A percentile compares a stretch with the other conserved stretches of the same genome.
phyloP scores from a whole-genome alignment of 2,888 invertebrate species.

The Didymodactylos carnosus region DNA sequence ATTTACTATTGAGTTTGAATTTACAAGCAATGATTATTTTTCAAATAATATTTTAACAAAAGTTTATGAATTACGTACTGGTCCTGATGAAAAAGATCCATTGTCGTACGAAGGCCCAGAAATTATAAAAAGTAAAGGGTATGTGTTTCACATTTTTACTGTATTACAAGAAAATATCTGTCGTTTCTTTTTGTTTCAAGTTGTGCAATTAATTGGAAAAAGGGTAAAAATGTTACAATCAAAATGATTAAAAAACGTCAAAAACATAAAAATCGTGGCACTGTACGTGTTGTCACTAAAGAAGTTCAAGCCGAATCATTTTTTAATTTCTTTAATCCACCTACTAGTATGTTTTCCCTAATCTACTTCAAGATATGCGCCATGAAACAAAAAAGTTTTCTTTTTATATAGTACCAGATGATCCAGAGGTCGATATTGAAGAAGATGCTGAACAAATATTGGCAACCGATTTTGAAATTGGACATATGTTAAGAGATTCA shows the following conservation, averaged over 20 bases:
- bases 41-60: constrained; percentile 61
- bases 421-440: neutral
- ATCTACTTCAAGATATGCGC: too few relatives aligned
- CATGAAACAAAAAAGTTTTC: neutral
- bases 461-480: constrained; percentile 16
- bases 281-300: constrained; percentile 78
- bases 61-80: constrained; percentile 66
- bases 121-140: constrained; percentile 59
- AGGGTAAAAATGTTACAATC: constrained; percentile 84
- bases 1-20: constrained; percentile 62
- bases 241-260: constrained; percentile 92
- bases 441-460: constrained; percentile 1
- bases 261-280: constrained; percentile 85
- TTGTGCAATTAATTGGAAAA: constrained; percentile 89
- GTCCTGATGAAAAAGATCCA: constrained; percentile 56
- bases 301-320: constrained; percentile 89
- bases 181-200: too few relatives aligned
- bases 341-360: neutral
- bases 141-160: too few relatives aligned
- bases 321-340: constrained; percentile 83
- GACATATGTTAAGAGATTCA: constrained; percentile 16
- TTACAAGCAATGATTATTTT: constrained; percentile 67
- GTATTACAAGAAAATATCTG: too few relatives aligned
- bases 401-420: neutral
- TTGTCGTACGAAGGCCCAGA: constrained; percentile 73